Evolutionary conservation across 2,888 invertebrate genomes (phyloP).

Genomic region (Pseudococcus jackbeardsleyi): DNA sequence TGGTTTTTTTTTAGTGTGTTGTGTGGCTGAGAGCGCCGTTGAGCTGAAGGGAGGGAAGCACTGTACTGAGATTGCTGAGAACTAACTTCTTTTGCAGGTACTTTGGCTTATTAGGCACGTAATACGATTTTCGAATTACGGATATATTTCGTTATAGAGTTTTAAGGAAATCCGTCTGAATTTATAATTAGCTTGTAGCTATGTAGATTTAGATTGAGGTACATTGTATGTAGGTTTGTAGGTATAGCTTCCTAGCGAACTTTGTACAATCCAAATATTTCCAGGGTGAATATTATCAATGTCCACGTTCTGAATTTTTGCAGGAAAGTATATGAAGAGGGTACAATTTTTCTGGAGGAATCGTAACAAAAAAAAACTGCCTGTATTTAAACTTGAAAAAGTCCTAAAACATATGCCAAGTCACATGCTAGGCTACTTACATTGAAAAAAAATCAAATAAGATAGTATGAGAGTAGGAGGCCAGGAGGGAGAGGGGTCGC

Average conservation of each 20-base stretch:
- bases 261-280: not conserved
- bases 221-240: not conserved
- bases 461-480: too few relatives aligned
- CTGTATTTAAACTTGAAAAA: too few relatives aligned
- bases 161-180: slow-evolving; percentile 43
- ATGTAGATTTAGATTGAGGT: not conserved
- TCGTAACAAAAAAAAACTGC: too few relatives aligned
- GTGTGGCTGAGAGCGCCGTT: too few relatives aligned
- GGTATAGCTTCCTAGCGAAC: not conserved
- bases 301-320: not conserved
- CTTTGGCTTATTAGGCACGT: slow-evolving; percentile 63
- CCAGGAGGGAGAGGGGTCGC: too few relatives aligned
- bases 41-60: not conserved
- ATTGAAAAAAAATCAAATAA: too few relatives aligned
- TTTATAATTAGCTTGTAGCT: slow-evolving; percentile 33
- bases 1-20: slow-evolving; percentile 18
- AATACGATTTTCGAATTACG: slow-evolving; percentile 60
- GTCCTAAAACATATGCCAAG: too few relatives aligned
- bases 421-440: too few relatives aligned
- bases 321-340: too few relatives aligned
- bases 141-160: slow-evolving; percentile 49
- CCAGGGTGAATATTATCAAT: not conserved
- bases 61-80: not conserved
- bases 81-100: slow-evolving; percentile 38
- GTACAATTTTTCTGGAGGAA: too few relatives aligned